Evolutionary conservation across 2,888 invertebrate species (phyloP).

Genomic region (Sceliomorpha sp.): DNA sequence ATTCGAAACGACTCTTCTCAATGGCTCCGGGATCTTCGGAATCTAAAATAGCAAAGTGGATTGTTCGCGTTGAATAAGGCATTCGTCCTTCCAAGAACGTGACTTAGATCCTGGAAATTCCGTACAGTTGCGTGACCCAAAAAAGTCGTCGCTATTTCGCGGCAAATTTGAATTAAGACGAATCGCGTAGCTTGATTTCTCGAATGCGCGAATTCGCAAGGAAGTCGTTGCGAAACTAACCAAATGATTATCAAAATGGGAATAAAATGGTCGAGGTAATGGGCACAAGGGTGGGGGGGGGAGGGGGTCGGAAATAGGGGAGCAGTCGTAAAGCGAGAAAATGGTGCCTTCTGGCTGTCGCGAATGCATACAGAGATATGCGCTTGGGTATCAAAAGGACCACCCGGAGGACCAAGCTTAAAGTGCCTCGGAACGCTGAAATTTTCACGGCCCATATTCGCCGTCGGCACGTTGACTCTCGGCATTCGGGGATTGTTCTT

Average conservation of each 20-base stretch:
- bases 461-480: constrained; percentile 44
- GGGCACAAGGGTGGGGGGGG: background rate
- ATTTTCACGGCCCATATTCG: constrained; percentile 71
- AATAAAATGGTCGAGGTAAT: constrained; percentile 1
- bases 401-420: constrained; percentile 61
- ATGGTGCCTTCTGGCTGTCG: constrained; percentile 12
- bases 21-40: constrained; percentile 50
- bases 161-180: constrained; percentile 33
- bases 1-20: constrained; percentile 49
- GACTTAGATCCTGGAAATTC: constrained; percentile 50
- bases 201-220: constrained; percentile 10
- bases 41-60: constrained; percentile 57
- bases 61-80: constrained; percentile 57
- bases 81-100: constrained; percentile 55
- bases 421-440: constrained; percentile 64
- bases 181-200: constrained; percentile 19
- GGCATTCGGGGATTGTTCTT: constrained; percentile 51
- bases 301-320: background rate
- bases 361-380: constrained; percentile 6
- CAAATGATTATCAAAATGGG: constrained; percentile 16
- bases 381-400: constrained; percentile 48
- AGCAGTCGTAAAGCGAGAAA: constrained; percentile 11
- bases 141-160: constrained; percentile 32
- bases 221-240: constrained; percentile 1
- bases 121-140: constrained; percentile 28